Base-by-base conservation (phyloP, 2,113 vertebrate species). In the Hippotragus niger region DNA sequence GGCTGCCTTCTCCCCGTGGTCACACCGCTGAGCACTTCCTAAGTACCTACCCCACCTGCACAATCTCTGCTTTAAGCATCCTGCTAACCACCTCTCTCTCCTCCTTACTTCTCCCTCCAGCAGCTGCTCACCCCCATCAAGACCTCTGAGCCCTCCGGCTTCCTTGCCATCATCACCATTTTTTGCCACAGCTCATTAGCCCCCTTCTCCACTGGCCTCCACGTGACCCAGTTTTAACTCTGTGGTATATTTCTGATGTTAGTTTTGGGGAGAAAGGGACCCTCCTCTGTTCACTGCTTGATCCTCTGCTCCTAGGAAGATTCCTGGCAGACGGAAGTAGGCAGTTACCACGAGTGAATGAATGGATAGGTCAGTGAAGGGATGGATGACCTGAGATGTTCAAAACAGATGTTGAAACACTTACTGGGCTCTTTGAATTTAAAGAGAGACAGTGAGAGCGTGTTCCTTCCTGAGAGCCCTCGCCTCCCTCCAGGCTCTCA, bases 401-500 rank as follows among this genome's bases (percentile, higher is more conserved):
- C 15, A 71, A 15, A 67, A 19, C 12, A 8, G 52, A 40, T 7
- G 36, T 47, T 36, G n/a, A 31, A 33, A 74, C 21, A 29, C 12
- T 55, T 6, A 16, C 1, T 15, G n/a, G 12, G 33, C 50, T 47
- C 57, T 60, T 11, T 43, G 80, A 57, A 19, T 57, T 74, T 84
- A 16, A n/a, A 71, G 13, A 23, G 15, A 25, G 17, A 9, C 40
- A 58, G 58, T 17, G 19, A 7, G n/a, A n/a, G 8, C 11, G 3
- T 58, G 19, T 25, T 33, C 31, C 43, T 76, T 29, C 14, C 64
- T 52, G 64, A 52, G 23, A 13, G 2, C 60, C 16, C 45, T 58
- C 1, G 0, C 71, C 45, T 58, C 43, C 19, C 6, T 53, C 5
- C 80, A 99, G 99, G 88, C 98, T 99, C 91, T 99, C 98, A 0